phyloP scores from a whole-genome alignment of 1,140 invertebrate genomes.

The Bathynomus jamesi region DNA sequence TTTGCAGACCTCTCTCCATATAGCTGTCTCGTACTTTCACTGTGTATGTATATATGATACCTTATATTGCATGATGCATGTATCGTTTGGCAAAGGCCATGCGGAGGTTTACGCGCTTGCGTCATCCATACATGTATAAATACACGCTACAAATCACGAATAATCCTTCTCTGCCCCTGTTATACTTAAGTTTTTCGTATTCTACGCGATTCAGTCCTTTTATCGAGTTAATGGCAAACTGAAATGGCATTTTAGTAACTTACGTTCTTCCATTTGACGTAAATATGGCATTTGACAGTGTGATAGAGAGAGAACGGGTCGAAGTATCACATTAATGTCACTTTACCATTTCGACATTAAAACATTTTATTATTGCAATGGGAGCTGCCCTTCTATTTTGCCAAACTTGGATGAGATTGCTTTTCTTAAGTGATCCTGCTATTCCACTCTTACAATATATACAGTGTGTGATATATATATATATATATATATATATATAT shows the following conservation, averaged over 20 bases:
- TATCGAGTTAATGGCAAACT: not conserved
- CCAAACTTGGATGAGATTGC: not conserved
- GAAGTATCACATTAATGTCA: not conserved
- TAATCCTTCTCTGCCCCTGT: not conserved
- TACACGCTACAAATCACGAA: no score
- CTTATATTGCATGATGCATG: no score
- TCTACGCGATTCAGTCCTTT: not conserved
- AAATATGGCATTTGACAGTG: not conserved
- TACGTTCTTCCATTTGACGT: not conserved
- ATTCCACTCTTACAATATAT: no score
- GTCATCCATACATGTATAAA: no score
- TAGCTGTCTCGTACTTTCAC: no score
- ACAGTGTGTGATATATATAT: no score
- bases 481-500: no score
- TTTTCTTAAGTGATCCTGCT: no score
- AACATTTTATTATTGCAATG: not conserved
- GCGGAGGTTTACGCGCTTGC: no score
- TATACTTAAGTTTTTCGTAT: not conserved
- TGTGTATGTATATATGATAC: no score
- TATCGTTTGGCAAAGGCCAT: no score
- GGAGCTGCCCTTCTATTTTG: not conserved
- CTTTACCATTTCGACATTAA: not conserved
- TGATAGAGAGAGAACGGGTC: not conserved
- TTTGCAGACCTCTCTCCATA: no score
- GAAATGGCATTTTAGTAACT: not conserved